Evolutionary conservation across 2,113 vertebrate species (phyloP).

Genomic region (Trichechus manatus): DNA sequence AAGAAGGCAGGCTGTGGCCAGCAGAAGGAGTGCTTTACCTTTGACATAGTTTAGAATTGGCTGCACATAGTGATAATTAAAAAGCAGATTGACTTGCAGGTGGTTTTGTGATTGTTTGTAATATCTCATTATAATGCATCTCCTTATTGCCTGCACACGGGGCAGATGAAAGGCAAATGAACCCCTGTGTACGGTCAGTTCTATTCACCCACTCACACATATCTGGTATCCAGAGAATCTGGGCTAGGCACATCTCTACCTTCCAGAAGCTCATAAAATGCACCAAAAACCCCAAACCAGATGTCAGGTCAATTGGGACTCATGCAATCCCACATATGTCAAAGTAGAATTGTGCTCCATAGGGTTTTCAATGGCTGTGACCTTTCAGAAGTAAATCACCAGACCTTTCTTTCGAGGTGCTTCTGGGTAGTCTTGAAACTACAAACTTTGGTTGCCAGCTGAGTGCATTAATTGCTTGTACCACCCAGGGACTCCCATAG

Average conservation of each 20-base stretch:
- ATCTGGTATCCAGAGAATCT: background rate
- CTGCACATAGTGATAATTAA: background rate
- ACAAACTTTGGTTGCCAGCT: background rate
- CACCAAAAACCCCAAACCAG: background rate
- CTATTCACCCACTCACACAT: background rate
- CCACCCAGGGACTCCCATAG: background rate
- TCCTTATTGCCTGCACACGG: no score
- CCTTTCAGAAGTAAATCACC: no score
- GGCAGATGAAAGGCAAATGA: background rate
- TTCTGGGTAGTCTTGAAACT: background rate
- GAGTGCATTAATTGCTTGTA: background rate
- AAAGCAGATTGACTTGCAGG: background rate
- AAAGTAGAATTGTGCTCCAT: background rate
- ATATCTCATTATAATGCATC: accelerated
- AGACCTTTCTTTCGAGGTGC: background rate
- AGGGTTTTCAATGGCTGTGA: background rate
- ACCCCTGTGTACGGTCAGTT: background rate
- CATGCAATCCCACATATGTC: background rate
- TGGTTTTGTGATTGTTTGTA: background rate
- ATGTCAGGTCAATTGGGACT: background rate
- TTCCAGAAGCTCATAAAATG: background rate
- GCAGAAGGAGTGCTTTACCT: background rate
- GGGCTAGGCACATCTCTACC: background rate
- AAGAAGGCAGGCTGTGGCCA: background rate
- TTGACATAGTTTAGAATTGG: background rate